Evolutionary conservation across 2,113 vertebrate species (phyloP).

Genomic region (Echinops telfairi): DNA sequence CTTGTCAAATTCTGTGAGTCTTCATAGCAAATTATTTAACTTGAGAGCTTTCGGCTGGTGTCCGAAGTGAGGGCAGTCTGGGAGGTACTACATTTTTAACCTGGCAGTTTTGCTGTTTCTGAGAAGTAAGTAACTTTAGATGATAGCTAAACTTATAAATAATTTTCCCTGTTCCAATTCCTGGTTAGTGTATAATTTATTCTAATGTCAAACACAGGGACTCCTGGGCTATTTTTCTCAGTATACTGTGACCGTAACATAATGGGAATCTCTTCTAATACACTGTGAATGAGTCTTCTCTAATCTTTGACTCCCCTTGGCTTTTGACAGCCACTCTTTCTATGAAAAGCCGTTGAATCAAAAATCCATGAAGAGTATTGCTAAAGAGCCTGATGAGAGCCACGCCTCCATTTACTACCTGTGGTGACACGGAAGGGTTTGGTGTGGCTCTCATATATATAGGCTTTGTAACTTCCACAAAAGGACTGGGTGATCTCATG

Average conservation of each 20-base stretch:
- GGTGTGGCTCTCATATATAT: no score
- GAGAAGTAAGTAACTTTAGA: background rate
- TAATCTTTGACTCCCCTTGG: background rate
- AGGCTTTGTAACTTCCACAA: no score
- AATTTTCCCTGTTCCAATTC: background rate
- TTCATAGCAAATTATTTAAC: background rate
- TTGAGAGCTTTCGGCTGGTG: background rate
- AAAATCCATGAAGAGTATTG: conserved; percentile 37
- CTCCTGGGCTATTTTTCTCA: conserved; percentile 35
- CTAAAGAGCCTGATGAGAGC: conserved; percentile 56
- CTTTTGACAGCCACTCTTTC: conserved; percentile 17
- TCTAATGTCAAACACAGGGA: conserved; percentile 63
- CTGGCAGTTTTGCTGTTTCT: background rate
- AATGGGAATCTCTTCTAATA: conserved; percentile 45
- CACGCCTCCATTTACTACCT: conserved; percentile 33
- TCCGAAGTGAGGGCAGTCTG: background rate
- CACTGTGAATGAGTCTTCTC: conserved; percentile 54
- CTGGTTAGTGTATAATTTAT: conserved; percentile 41
- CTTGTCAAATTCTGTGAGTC: background rate
- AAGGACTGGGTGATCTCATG: no score
- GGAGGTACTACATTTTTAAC: background rate
- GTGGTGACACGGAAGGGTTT: no score
- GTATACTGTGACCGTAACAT: conserved; percentile 42
- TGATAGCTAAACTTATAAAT: conserved; percentile 54
- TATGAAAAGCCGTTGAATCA: conserved; percentile 58